A percentile compares a stretch with the other conserved stretches of the same genome.
Conservation (phyloP, 2,888 invertebrate genomes). For the Rhaphigaster nebulosa region DNA sequence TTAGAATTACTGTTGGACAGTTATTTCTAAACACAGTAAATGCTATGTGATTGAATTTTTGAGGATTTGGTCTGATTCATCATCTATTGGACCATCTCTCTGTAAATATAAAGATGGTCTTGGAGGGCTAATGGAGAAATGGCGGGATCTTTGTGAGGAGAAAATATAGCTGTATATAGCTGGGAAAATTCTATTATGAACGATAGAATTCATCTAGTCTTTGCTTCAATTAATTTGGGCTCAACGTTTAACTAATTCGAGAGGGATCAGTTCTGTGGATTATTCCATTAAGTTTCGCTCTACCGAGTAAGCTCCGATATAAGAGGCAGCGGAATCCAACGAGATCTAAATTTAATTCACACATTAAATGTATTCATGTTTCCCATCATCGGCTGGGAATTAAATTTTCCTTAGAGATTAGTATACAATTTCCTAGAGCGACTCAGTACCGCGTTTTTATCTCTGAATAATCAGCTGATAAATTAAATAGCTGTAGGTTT, state of each 20-base stretch:
- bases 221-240: neutral
- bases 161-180: too few relatives aligned
- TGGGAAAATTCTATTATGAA: too few relatives aligned
- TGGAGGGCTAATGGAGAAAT: too few relatives aligned
- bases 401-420: neutral
- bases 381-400: neutral
- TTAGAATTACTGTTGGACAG: too few relatives aligned
- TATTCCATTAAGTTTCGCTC: neutral
- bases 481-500: too few relatives aligned
- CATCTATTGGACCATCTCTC: too few relatives aligned
- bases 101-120: too few relatives aligned
- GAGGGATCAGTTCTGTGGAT: neutral
- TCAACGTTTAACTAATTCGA: neutral
- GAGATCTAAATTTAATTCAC: neutral
- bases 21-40: too few relatives aligned
- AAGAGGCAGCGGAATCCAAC: neutral
- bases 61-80: too few relatives aligned
- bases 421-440: neutral
- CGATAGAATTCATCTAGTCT: neutral
- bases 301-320: neutral
- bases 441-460: neutral
- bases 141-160: too few relatives aligned
- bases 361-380: neutral
- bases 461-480: neutral
- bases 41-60: too few relatives aligned